phyloP scores from a whole-genome alignment of 2,113 vertebrate genomes.

The Lycaon pictus region DNA sequence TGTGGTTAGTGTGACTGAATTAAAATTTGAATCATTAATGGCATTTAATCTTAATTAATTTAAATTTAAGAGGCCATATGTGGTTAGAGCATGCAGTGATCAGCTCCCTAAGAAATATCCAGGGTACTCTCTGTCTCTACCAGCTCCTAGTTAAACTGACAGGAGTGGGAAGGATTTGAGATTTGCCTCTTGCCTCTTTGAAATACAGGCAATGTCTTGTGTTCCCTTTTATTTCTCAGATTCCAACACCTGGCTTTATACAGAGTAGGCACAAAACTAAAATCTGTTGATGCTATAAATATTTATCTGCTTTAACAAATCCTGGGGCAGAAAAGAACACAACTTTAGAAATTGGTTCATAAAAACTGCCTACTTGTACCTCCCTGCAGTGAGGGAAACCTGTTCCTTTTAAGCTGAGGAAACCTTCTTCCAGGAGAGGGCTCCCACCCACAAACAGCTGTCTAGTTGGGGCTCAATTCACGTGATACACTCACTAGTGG shows the following conservation, averaged over 20 bases:
- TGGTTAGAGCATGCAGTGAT: not conserved
- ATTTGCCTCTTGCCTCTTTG: not conserved
- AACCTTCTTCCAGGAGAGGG: not conserved
- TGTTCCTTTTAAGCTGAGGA: not conserved
- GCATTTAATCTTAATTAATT: constrained; percentile 18
- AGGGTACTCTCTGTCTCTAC: not conserved
- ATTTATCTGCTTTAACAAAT: constrained; percentile 28
- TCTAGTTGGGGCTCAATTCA: not conserved
- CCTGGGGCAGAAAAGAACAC: not conserved
- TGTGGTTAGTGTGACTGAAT: not conserved
- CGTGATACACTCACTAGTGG: not conserved
- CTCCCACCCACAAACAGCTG: not conserved
- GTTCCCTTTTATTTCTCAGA: not conserved
- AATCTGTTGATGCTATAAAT: not conserved
- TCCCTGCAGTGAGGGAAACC: not conserved
- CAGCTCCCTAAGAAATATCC: not conserved
- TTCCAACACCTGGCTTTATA: not conserved
- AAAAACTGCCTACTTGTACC: not conserved
- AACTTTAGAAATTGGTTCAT: not conserved
- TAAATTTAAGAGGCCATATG: not conserved
- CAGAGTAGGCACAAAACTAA: not conserved
- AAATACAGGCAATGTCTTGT: not conserved
- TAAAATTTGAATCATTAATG: constrained; percentile 26
- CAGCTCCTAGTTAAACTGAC: not conserved
- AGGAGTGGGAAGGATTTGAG: not conserved